A percentile compares a stretch with the other conserved stretches of the same genome.
phyloP scores from a whole-genome alignment of 1,140 invertebrate genomes.

The Pseudomyrmex gracilis region DNA sequence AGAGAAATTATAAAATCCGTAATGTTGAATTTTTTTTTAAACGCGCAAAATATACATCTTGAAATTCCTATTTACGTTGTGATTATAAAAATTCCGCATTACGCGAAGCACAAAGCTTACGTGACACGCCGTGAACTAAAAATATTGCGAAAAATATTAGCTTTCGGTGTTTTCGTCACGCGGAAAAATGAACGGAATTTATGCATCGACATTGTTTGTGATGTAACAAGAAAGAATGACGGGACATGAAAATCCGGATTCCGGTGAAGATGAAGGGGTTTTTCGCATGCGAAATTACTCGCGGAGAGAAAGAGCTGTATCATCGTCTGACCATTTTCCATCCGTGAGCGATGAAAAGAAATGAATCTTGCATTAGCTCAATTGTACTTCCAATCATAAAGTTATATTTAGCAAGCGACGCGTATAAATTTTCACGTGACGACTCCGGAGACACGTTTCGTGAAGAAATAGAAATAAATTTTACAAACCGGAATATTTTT shows the following conservation, averaged over 20 bases:
- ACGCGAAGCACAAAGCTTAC: too few species aligned
- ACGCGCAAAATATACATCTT: too few species aligned
- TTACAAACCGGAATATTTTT: neutral
- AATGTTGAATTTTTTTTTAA: too few species aligned
- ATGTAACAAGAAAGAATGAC: conserved; percentile 36
- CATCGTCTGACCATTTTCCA: conserved; percentile 40
- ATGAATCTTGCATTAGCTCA: conserved; percentile 38
- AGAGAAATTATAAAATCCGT: too few species aligned
- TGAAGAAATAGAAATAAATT: neutral
- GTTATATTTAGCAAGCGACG: neutral
- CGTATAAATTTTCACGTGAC: neutral
- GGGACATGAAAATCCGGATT: conserved; percentile 11
- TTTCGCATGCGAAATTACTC: conserved; percentile 35
- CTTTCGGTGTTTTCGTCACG: neutral
- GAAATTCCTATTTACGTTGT: too few species aligned
- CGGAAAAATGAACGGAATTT: conserved; percentile 44
- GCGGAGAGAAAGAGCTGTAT: conserved; percentile 28
- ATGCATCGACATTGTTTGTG: conserved; percentile 27
- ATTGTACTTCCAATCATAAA: conserved; percentile 13
- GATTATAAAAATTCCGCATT: too few species aligned
- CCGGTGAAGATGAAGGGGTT: conserved; percentile 27
- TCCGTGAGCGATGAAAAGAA: conserved; percentile 22
- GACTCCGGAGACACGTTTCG: too few species aligned
- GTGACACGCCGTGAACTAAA: neutral
- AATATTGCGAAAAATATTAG: conserved; percentile 34